Conservation (phyloP, 2,113 vertebrate genomes). For the Dendropsophus ebraccatus region DNA sequence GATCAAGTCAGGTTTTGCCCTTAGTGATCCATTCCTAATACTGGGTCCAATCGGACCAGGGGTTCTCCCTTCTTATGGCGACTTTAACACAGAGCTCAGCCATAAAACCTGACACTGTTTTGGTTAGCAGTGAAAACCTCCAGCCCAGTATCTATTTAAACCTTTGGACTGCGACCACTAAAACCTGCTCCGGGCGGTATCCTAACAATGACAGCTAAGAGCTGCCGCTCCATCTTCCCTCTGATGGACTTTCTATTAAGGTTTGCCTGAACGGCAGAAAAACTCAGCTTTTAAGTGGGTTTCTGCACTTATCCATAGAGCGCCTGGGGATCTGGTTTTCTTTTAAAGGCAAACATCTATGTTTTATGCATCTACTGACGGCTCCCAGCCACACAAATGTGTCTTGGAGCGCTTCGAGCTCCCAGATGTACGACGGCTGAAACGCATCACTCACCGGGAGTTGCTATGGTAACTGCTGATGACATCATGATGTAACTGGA, state of each 20-base stretch:
- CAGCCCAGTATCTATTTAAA: background rate
- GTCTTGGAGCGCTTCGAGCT: background rate
- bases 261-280: background rate
- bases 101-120: background rate
- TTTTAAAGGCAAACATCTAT: conserved; percentile 3
- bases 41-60: no score
- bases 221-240: background rate
- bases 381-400: background rate
- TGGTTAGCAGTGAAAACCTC: background rate
- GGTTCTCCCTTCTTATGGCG: no score
- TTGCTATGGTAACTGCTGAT: background rate
- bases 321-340: background rate
- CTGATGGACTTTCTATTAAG: no score
- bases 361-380: background rate
- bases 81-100: background rate
- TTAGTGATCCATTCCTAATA: no score
- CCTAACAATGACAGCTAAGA: background rate
- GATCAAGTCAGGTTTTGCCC: no score
- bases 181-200: background rate
- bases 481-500: conserved; percentile 1
- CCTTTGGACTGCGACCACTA: background rate
- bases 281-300: background rate
- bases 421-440: background rate
- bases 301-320: background rate
- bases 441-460: background rate